Evolutionary conservation across 2,888 invertebrate species (phyloP).

Genomic region (Tetramorium bicarinatum): DNA sequence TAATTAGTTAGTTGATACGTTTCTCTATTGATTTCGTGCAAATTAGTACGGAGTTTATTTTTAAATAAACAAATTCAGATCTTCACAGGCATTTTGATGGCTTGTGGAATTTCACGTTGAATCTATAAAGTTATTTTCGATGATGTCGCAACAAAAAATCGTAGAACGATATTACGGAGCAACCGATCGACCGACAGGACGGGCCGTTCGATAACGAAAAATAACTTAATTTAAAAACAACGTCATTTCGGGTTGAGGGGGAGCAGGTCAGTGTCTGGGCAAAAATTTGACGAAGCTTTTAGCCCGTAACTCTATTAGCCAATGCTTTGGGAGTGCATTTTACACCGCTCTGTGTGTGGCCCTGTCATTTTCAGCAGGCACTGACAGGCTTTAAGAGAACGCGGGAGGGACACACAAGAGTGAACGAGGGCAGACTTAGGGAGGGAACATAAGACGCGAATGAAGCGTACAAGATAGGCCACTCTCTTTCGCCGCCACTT

Average conservation of each 20-base stretch:
- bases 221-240: conserved; percentile 82
- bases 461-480: conserved; percentile 46
- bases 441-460: conserved; percentile 47
- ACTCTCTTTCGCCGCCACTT: conserved; percentile 56
- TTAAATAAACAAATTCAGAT: not conserved
- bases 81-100: not conserved
- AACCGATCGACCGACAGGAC: conserved; percentile 71
- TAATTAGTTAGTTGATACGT: not conserved
- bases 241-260: conserved; percentile 75
- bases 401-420: not conserved
- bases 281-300: conserved; percentile 84
- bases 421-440: conserved; percentile 15
- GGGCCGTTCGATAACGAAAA: conserved; percentile 75
- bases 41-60: conserved; percentile 9
- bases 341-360: conserved; percentile 78
- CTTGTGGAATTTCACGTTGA: not conserved
- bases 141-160: conserved; percentile 50
- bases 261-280: conserved; percentile 65
- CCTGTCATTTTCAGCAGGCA: conserved; percentile 79
- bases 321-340: conserved; percentile 81
- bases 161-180: conserved; percentile 68
- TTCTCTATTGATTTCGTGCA: not conserved
- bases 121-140: conserved; percentile 8
- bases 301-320: conserved; percentile 82
- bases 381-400: conserved; percentile 68